Evolutionary conservation across 2,888 invertebrate genomes (phyloP).

Genomic region (Volucella bombylans): DNA sequence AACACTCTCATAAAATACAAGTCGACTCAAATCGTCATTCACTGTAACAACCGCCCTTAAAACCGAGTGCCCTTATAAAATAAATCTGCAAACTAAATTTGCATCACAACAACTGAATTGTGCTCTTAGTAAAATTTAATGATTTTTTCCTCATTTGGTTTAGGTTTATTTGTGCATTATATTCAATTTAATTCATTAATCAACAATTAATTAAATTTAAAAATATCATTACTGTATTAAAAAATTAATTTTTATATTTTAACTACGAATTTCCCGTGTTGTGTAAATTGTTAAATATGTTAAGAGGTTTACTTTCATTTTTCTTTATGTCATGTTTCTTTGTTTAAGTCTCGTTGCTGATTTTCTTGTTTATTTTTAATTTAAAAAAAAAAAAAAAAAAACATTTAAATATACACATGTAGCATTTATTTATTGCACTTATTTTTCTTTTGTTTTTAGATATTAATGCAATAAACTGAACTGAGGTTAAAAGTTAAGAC

Average conservation of each 20-base stretch:
- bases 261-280: conserved; percentile 49
- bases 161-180: conserved; percentile 49
- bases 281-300: conserved; percentile 57
- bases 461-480: conserved; percentile 18
- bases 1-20: too few species aligned
- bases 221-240: conserved; percentile 45
- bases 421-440: conserved; percentile 50
- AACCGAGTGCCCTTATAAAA: conserved; percentile 29
- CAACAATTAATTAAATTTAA: conserved; percentile 59
- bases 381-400: too few species aligned
- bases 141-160: conserved; percentile 7
- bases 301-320: conserved; percentile 30
- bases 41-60: not conserved
- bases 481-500: conserved; percentile 10
- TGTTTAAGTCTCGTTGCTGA: conserved; percentile 67
- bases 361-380: conserved; percentile 37
- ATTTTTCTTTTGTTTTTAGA: conserved; percentile 8
- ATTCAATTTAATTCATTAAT: conserved; percentile 34
- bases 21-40: too few species aligned
- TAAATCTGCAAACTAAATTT: conserved; percentile 56
- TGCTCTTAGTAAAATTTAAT: conserved; percentile 51
- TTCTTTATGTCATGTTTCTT: conserved; percentile 52
- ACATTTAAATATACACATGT: conserved; percentile 18
- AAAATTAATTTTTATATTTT: conserved; percentile 46
- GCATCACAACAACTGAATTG: conserved; percentile 66